These are phyloP conservation scores for Drosophila arawakana DNA, from an alignment of 1,140 invertebrate species.

Conservation along the genomic window DNA sequence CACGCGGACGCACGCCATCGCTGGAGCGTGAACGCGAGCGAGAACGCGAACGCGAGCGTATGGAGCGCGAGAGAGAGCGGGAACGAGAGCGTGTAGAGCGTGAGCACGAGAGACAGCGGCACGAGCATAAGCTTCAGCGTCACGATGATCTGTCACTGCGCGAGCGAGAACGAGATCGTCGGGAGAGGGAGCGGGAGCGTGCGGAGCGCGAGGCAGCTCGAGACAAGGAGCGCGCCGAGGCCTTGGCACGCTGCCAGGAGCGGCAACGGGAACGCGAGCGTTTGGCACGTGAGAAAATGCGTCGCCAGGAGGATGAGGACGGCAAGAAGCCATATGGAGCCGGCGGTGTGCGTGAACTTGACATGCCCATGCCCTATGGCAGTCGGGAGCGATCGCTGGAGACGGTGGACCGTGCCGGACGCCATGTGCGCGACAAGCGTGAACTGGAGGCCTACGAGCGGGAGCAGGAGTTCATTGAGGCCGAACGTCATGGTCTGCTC, in stretches of 20 bases:
- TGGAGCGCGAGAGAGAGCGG: constrained; percentile 84
- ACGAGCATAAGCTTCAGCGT: constrained; percentile 59
- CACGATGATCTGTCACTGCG: constrained; percentile 82
- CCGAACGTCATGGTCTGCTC: constrained; percentile 65
- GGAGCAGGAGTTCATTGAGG: constrained; percentile 75
- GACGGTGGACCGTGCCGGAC: constrained; percentile 53
- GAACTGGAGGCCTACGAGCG: constrained; percentile 75
- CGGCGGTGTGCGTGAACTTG: constrained; percentile 59
- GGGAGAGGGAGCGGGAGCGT: constrained; percentile 79
- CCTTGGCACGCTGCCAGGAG: constrained; percentile 86
- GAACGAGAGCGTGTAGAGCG: constrained; percentile 85
- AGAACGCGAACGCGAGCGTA: constrained; percentile 61
- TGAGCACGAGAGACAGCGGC: constrained; percentile 63
- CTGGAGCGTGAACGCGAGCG: constrained; percentile 67
- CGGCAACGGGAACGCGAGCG: constrained; percentile 87
- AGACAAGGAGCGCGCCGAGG: constrained; percentile 87
- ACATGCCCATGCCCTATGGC: constrained; percentile 66
- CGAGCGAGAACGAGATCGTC: constrained; percentile 85
- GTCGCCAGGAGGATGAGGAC: constrained; percentile 84
- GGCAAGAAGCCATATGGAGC: constrained; percentile 63
- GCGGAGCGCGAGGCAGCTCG: constrained; percentile 85
- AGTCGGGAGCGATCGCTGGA: constrained; percentile 79
- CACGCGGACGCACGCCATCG: constrained; percentile 74
- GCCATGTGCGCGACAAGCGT: constrained; percentile 61
- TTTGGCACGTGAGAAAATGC: constrained; percentile 84